These are phyloP conservation scores for Uloborus diversus DNA, from an alignment of 1,140 invertebrate genomes.

Conservation along the genomic window DNA sequence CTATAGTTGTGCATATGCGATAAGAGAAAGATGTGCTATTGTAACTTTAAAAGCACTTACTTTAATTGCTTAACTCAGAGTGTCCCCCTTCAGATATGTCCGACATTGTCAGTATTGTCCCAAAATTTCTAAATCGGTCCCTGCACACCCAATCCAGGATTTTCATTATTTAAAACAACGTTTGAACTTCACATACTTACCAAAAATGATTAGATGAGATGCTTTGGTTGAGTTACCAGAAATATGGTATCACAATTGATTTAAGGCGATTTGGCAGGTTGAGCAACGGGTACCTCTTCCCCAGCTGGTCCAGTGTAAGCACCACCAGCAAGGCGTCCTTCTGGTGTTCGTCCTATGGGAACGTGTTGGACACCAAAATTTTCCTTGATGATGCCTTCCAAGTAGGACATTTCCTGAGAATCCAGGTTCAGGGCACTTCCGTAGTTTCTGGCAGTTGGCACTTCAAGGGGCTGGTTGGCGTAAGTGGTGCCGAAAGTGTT, in stretches of 20 bases:
- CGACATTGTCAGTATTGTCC: neutral
- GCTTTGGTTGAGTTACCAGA: neutral
- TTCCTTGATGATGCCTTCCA: constrained; percentile 42
- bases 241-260: constrained; percentile 17
- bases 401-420: constrained; percentile 13
- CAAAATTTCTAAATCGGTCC: neutral
- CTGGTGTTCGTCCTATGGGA: constrained; percentile 6
- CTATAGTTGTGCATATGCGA: no score
- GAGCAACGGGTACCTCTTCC: neutral
- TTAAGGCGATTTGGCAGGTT: constrained; percentile 41
- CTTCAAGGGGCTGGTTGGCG: neutral
- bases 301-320: constrained; percentile 8
- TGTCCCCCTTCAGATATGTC: neutral
- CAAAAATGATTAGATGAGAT: constrained; percentile 36
- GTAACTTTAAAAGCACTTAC: no score
- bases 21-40: no score
- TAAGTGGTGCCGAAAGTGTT: constrained; percentile 15
- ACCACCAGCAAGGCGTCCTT: neutral
- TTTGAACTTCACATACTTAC: neutral
- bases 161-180: neutral
- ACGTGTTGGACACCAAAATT: constrained; percentile 11
- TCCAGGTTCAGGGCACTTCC: constrained; percentile 10
- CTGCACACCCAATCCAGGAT: neutral
- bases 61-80: neutral
- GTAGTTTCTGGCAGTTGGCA: neutral